Conservation (phyloP, 2,888 invertebrate genomes). For the Augochlorella aurata region DNA sequence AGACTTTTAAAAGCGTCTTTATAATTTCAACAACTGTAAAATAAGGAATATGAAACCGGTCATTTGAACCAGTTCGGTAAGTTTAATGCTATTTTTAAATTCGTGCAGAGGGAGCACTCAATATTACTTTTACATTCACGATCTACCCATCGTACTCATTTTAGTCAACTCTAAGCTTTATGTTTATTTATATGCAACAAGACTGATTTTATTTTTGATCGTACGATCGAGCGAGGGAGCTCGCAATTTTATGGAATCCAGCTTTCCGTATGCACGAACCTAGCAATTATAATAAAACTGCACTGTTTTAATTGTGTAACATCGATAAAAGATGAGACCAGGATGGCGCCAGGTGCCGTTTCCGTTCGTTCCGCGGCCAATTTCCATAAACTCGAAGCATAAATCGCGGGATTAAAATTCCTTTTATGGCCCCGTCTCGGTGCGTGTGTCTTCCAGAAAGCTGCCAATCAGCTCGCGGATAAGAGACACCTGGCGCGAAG, state of each 20-base stretch:
- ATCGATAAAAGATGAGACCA: background rate
- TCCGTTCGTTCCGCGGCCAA: background rate
- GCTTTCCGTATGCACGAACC: background rate
- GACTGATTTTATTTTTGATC: background rate
- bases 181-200: background rate
- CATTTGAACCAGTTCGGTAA: no score
- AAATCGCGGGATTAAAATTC: slow-evolving; percentile 8
- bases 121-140: no score
- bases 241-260: background rate
- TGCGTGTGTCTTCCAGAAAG: slow-evolving; percentile 12
- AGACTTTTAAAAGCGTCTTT: no score
- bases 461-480: background rate
- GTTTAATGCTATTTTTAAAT: no score
- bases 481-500: slow-evolving; percentile 7
- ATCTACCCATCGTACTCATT: no score
- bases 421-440: slow-evolving; percentile 1
- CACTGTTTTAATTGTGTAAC: background rate
- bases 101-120: no score
- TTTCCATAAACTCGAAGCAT: background rate
- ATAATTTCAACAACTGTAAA: no score
- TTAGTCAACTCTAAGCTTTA: background rate
- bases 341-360: background rate
- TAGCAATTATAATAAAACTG: background rate
- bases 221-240: background rate
- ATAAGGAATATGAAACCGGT: no score